Evolutionary conservation across 2,797 vertebrate genomes (phyloP), one percentile per base, ranked within the genome.

Genomic region (Molossus molossus): DNA sequence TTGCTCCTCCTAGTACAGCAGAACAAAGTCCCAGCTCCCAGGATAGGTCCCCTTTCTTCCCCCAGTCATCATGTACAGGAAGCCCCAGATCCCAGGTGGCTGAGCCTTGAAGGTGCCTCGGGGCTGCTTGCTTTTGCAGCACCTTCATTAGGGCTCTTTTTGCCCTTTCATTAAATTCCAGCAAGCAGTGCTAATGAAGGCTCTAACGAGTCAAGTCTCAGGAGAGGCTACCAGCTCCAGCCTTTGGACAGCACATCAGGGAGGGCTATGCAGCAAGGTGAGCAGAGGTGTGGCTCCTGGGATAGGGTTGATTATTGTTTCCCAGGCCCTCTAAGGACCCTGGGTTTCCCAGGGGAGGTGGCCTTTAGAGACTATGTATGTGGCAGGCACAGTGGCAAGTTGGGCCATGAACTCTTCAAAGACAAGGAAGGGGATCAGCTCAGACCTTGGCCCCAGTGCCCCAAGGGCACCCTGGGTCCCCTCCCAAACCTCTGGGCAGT

Each of bases 121-220:
- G 29, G 21, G 33, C 88, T 45, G 79, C 73, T 85, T 83, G 45
- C 64, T 65, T 1, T 95, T 97, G 83, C 89, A 58, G 92, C 93
- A 95, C 79, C 90, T 94, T 96, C 96, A 97, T 97, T 94, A 95
- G 69, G 45, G 55, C 92, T 96, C 94, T 97, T 97, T 97, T 96
- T 91, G 83, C 82, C 79, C 64, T 85, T 97, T 96, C 95, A 97
- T 97, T 97, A 93, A 97, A 97, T 97, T 96, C 92, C 96, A 95
- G 94, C 90, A 95, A 97, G 88, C 64, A 50, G 45, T 57, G 62
- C 69, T 97, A 97, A 97, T 96, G 90, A 94, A 91, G 76, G 91
- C 29, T 45, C 81, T 96, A 95, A 97, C 29, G 2, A 97, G 95
- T 75, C 53, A 1, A 97, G 95, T 75, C 53, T 0, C 12, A 0